Evolutionary conservation across 2,113 vertebrate species (phyloP).

Genomic region (Entelurus aequoreus): DNA sequence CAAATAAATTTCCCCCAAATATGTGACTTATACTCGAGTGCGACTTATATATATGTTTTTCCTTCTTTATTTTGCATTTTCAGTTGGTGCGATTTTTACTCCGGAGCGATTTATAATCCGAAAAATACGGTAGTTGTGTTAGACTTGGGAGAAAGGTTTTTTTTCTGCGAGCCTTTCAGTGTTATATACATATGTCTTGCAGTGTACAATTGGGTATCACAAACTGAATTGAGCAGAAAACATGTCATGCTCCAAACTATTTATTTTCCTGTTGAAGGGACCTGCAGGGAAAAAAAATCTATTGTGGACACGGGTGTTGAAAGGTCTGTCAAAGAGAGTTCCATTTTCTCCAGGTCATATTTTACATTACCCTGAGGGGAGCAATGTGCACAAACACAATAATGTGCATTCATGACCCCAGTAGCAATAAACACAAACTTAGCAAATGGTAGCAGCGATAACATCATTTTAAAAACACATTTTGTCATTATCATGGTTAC

Average conservation of each 20-base stretch:
- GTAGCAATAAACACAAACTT: background rate
- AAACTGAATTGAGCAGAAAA: constrained; percentile 10
- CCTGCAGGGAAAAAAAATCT: constrained; percentile 19
- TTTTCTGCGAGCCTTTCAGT: constrained; percentile 13
- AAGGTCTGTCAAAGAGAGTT: constrained; percentile 27
- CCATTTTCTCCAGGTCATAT: constrained; percentile 37
- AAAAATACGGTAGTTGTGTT: constrained; percentile 34
- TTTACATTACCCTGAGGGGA: constrained; percentile 44
- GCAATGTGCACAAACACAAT: background rate
- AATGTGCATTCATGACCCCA: background rate
- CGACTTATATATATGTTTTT: too few relatives aligned
- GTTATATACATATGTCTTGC: background rate
- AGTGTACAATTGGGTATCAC: background rate
- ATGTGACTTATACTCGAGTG: too few relatives aligned
- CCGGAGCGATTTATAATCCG: too few relatives aligned
- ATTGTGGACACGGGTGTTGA: constrained; percentile 16
- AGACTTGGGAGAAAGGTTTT: constrained; percentile 26
- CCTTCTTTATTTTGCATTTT: too few relatives aligned
- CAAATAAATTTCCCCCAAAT: too few relatives aligned
- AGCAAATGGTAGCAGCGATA: background rate
- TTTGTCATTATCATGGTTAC: background rate
- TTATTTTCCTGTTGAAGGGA: constrained; percentile 8
- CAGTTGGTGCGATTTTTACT: too few relatives aligned
- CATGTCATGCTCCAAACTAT: constrained; percentile 9
- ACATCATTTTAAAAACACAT: background rate